Base-by-base conservation (phyloP, 1,140 invertebrate genomes). In the Tribolium madens region DNA sequence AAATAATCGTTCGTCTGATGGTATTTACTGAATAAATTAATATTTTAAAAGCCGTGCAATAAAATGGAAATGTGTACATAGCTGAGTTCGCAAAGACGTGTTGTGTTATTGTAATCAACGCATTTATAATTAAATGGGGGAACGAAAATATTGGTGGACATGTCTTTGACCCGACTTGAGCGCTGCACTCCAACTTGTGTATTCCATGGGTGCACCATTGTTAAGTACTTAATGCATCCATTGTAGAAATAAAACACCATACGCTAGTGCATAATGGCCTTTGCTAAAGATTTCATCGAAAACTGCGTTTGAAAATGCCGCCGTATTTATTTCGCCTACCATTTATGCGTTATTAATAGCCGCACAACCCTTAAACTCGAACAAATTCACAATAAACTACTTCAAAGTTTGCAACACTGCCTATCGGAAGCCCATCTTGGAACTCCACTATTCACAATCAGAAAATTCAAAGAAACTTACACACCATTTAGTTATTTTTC, bases 201-300 rank as follows among this genome's bases (percentile, higher is more conserved):
- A 75, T 60, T 75, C 70, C 50, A 72, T 52, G 70, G 70, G 70
- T 72, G 70, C 70, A 72, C 73, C 73, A 75, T 75, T 75, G 73
- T 75, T 75, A 75, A 75, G 52, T 60, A 75, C 57, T 75, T 75
- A 75, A 75, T 75, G 53, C 73, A 48, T 18, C 73, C 57, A 75
- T 75, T 75, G 73, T 75, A 60, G 53, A 72, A 75, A 75, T 75
- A 75, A 75, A 75, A 75, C 52, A 64, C 73, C 73, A 57, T 74
- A 50, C 52, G 48, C 48, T 33, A 31, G 70, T 50, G 46, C 46
- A 72, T 72, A 72, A 72, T 72, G 50, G 70, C 48, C 48, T 64
- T 64, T 64, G 18, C 33, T 42, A 60, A 75, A 75, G 73, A 75
- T 75, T 75, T 75, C 73, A 75, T 75, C 72, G 72, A 74, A 73